Conservation (phyloP, 2,113 vertebrate genomes). For the Brevimyrus niger region DNA sequence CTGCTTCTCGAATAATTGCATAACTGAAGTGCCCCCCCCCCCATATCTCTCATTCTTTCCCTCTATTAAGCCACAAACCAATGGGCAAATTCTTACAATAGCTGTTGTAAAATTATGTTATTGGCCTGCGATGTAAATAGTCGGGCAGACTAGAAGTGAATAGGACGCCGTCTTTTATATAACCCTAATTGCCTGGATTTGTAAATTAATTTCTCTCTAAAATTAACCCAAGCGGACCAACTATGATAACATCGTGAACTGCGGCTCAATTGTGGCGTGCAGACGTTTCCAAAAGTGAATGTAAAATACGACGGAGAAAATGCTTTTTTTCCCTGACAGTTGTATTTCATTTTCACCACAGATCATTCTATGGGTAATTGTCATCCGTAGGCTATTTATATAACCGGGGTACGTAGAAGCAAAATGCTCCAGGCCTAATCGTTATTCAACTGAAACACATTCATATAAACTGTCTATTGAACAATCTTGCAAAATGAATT, state of each 20-base stretch:
- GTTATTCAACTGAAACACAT: neutral
- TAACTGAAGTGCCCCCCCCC: conserved; percentile 10
- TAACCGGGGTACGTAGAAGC: neutral
- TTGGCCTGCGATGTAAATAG: conserved; percentile 33
- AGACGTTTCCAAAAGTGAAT: neutral
- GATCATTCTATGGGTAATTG: neutral
- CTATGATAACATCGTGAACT: neutral
- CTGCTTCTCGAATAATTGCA: conserved; percentile 11
- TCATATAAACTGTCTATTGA: neutral
- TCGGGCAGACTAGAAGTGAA: neutral
- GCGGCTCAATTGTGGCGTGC: neutral
- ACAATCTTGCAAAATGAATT: neutral
- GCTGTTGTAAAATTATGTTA: conserved; percentile 26
- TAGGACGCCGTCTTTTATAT: neutral
- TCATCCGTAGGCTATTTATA: conserved; percentile 3
- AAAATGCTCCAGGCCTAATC: neutral
- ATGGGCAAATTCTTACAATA: conserved; percentile 27
- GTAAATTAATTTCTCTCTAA: conserved; percentile 10
- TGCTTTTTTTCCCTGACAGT: neutral
- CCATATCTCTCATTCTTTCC: neutral
- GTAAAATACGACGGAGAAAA: neutral
- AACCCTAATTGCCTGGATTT: neutral
- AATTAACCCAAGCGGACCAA: neutral
- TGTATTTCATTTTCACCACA: neutral
- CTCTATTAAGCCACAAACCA: conserved; percentile 18